These are phyloP conservation scores for Tricholaema leucomelas DNA, from an alignment of 2,113 vertebrate species.

Conservation along the genomic window DNA sequence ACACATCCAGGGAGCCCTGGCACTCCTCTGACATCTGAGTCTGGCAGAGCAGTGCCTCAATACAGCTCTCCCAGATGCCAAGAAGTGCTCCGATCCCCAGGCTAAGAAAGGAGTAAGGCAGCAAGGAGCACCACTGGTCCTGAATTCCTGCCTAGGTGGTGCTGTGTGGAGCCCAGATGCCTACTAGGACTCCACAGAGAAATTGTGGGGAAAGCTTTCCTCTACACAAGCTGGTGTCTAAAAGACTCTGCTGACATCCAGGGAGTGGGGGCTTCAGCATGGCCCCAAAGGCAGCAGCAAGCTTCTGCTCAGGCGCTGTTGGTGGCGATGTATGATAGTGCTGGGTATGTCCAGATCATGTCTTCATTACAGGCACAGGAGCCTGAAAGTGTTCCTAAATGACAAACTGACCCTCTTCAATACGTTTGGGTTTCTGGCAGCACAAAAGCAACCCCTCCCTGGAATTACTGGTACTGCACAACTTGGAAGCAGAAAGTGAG, in stretches of 20 bases:
- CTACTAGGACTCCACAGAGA: neutral
- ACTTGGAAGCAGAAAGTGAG: neutral
- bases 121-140: neutral
- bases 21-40: neutral
- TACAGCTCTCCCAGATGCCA: neutral
- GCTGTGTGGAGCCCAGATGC: neutral
- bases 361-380: neutral
- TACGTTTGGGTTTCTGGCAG: neutral
- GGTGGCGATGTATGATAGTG: rapidly evolving
- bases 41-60: neutral
- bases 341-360: neutral
- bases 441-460: neutral
- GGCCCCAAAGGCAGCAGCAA: neutral
- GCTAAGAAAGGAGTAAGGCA: neutral
- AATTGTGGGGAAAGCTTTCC: neutral
- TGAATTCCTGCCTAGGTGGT: neutral
- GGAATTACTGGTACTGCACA: neutral
- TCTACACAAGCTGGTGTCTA: neutral
- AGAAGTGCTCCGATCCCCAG: neutral
- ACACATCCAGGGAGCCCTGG: no score
- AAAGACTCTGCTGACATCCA: neutral
- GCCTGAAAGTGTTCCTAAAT: neutral
- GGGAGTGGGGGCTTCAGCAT: neutral
- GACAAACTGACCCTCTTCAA: neutral
- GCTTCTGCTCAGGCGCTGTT: rapidly evolving